phyloP scores from a whole-genome alignment of 2,113 vertebrate genomes.

The Regulus satrapa region DNA sequence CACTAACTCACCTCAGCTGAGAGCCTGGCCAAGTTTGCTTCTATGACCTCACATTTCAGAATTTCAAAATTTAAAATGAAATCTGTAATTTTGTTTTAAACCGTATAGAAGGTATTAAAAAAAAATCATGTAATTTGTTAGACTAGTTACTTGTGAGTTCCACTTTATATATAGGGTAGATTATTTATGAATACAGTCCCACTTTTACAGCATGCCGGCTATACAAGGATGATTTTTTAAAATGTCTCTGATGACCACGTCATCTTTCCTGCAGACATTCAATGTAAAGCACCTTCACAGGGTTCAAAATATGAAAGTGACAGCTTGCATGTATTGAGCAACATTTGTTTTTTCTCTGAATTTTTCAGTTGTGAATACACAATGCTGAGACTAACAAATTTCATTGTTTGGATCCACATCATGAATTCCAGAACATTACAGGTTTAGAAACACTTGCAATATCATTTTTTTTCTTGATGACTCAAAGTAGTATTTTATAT shows the following conservation, averaged over 20 bases:
- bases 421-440: slow-evolving; percentile 1
- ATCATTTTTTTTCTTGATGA: slow-evolving; percentile 19
- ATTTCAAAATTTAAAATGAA: background rate
- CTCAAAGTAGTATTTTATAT: background rate
- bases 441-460: slow-evolving; percentile 2
- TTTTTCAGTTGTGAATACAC: slow-evolving; percentile 9
- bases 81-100: background rate
- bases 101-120: background rate
- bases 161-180: background rate
- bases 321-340: background rate
- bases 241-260: background rate
- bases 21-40: background rate
- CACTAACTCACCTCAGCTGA: background rate
- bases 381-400: slow-evolving; percentile 9
- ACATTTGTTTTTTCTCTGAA: background rate
- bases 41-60: background rate
- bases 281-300: background rate
- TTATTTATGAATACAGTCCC: background rate
- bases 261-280: background rate
- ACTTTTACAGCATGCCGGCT: background rate
- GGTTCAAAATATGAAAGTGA: background rate
- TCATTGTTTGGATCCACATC: background rate
- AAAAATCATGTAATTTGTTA: background rate
- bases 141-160: background rate
- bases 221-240: background rate